Conservation (phyloP, 1,140 invertebrate species). For the Megalonaias nervosa region DNA sequence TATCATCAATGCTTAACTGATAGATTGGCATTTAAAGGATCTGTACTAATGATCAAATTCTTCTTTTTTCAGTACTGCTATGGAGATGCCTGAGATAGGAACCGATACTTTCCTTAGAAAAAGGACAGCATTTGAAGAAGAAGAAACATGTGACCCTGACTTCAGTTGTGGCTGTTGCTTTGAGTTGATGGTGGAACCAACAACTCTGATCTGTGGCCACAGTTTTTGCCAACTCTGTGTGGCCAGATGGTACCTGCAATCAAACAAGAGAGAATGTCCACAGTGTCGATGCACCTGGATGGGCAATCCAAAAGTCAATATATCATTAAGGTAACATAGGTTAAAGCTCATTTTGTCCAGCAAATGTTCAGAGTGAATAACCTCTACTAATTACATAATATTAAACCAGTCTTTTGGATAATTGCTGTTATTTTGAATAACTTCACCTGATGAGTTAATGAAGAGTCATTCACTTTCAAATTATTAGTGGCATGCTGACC, state of each 20-base stretch:
- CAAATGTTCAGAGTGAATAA: too few relatives aligned
- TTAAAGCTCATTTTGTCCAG: not conserved
- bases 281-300: conserved; percentile 58
- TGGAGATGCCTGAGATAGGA: not conserved
- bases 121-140: too few relatives aligned
- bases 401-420: too few relatives aligned
- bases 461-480: too few relatives aligned
- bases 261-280: conserved; percentile 61
- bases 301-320: conserved; percentile 59
- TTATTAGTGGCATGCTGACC: too few relatives aligned
- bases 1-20: too few relatives aligned
- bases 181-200: conserved; percentile 59
- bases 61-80: not conserved
- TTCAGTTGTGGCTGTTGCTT: conserved; percentile 57
- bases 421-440: too few relatives aligned
- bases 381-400: too few relatives aligned
- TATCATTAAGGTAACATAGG: conserved; percentile 48
- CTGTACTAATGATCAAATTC: not conserved
- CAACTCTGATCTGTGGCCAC: conserved; percentile 65
- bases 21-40: not conserved
- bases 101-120: not conserved
- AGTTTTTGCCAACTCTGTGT: conserved; percentile 63
- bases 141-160: conserved; percentile 16
- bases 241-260: conserved; percentile 56
- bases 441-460: too few relatives aligned